These are phyloP conservation scores for Elymnias hypermnestra DNA, from an alignment of 1,140 invertebrate genomes.

Conservation along the genomic window DNA sequence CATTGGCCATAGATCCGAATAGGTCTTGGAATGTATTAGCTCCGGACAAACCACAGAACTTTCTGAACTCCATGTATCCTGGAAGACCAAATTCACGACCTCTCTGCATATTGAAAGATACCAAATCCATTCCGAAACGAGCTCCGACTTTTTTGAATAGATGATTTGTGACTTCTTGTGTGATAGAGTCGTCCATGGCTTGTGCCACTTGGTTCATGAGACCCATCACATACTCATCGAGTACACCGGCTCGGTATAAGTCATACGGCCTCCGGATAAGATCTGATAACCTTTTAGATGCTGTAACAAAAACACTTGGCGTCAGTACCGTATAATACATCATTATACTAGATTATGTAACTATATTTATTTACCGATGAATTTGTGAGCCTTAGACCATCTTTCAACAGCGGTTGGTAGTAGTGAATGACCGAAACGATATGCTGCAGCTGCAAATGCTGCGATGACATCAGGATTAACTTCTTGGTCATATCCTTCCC, in stretches of 20 bases:
- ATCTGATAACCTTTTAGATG: slow-evolving; percentile 92
- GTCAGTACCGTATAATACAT: too few species aligned
- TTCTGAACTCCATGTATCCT: slow-evolving; percentile 94
- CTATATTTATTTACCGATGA: slow-evolving; percentile 81
- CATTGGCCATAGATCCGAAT: slow-evolving; percentile 92
- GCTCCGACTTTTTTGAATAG: slow-evolving; percentile 92
- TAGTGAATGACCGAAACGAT: slow-evolving; percentile 92
- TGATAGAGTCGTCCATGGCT: slow-evolving; percentile 96
- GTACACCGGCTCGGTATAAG: slow-evolving; percentile 91
- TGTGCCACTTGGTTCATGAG: slow-evolving; percentile 96
- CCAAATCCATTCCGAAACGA: slow-evolving; percentile 92
- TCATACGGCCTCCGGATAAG: slow-evolving; percentile 92
- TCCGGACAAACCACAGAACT: slow-evolving; percentile 91
- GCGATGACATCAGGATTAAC: slow-evolving; percentile 92
- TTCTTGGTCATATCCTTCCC: slow-evolving; percentile 90
- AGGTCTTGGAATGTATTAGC: slow-evolving; percentile 90
- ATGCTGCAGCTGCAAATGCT: slow-evolving; percentile 92
- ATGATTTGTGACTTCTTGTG: slow-evolving; percentile 94
- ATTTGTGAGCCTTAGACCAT: slow-evolving; percentile 96
- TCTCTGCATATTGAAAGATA: slow-evolving; percentile 96
- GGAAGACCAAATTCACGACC: slow-evolving; percentile 94
- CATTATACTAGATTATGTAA: slow-evolving; percentile 2
- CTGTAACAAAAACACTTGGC: too few species aligned
- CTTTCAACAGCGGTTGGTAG: slow-evolving; percentile 91
- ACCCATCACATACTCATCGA: slow-evolving; percentile 95